These are phyloP conservation scores for Aplodontia rufa DNA, from an alignment of 2,113 vertebrate species.

Conservation along the genomic window DNA sequence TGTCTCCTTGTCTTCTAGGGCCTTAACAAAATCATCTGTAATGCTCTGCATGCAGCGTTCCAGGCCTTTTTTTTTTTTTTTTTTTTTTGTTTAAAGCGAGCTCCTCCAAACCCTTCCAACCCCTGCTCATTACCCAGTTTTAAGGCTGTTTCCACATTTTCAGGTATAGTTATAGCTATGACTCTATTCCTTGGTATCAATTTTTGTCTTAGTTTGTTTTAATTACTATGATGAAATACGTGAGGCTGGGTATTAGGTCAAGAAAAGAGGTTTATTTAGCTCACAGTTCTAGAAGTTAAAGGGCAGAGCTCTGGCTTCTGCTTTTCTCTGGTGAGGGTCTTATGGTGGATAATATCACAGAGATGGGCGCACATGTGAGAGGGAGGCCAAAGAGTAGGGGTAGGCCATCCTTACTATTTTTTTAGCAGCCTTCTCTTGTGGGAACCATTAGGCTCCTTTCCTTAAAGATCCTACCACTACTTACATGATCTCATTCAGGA, in stretches of 20 bases:
- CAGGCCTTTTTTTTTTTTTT: neutral
- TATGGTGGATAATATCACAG: neutral
- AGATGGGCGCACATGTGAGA: neutral
- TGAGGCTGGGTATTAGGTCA: neutral
- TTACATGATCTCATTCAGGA: neutral
- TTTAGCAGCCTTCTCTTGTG: neutral
- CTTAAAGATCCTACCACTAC: neutral
- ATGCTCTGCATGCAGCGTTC: too few species aligned
- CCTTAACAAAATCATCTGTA: neutral
- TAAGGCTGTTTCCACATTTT: neutral
- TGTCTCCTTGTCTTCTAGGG: neutral
- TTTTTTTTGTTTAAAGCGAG: too few species aligned
- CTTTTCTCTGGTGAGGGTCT: neutral
- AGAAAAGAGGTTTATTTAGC: neutral
- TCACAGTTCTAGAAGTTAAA: neutral
- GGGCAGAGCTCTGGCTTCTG: too few species aligned
- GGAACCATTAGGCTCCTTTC: neutral
- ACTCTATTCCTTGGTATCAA: neutral
- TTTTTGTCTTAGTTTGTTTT: neutral
- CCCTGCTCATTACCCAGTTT: too few species aligned
- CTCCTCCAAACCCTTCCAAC: too few species aligned
- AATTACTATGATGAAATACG: neutral
- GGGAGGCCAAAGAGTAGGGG: neutral
- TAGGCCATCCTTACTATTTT: neutral
- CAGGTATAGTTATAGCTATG: neutral